Evolutionary conservation across 2,888 invertebrate species (phyloP).

Genomic region (Drosophila siamana): DNA sequence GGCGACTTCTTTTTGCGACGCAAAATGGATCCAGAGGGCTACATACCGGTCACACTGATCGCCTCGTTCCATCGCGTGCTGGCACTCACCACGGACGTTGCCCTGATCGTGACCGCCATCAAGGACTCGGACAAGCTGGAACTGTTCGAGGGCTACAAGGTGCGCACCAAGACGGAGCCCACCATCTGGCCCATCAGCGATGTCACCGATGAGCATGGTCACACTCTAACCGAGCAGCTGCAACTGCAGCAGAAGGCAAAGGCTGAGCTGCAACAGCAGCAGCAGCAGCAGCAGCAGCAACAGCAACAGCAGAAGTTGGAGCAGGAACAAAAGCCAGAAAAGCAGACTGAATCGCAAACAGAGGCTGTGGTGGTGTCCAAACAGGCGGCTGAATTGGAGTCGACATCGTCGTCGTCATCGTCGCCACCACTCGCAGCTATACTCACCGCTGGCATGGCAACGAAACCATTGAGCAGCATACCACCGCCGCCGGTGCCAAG

Average conservation of each 20-base stretch:
- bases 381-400: neutral
- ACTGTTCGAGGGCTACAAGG: slow-evolving; percentile 91
- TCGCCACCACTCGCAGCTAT: slow-evolving; percentile 72
- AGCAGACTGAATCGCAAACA: slow-evolving; percentile 55
- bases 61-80: slow-evolving; percentile 98
- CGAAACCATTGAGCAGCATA: slow-evolving; percentile 88
- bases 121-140: slow-evolving; percentile 94
- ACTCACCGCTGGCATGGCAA: slow-evolving; percentile 85
- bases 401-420: slow-evolving; percentile 20
- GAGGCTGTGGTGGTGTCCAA: slow-evolving; percentile 19
- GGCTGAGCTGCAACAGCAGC: slow-evolving; percentile 3
- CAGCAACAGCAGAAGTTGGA: slow-evolving; percentile 2
- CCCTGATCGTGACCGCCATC: slow-evolving; percentile 93
- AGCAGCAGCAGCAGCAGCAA: slow-evolving; percentile 1
- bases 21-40: slow-evolving; percentile 98
- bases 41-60: slow-evolving; percentile 95
- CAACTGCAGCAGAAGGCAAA: slow-evolving; percentile 8
- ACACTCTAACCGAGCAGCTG: slow-evolving; percentile 26
- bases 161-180: slow-evolving; percentile 93
- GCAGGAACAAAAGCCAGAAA: slow-evolving; percentile 18
- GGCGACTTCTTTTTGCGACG: slow-evolving; percentile 98
- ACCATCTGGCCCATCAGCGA: slow-evolving; percentile 95
- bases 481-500: slow-evolving; percentile 90
- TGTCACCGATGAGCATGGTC: slow-evolving; percentile 83
- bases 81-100: slow-evolving; percentile 93